A percentile compares a stretch with the other conserved stretches of the same genome.
Evolutionary conservation across 1,140 invertebrate genomes (phyloP).

Genomic region (Adelges cooleyi): DNA sequence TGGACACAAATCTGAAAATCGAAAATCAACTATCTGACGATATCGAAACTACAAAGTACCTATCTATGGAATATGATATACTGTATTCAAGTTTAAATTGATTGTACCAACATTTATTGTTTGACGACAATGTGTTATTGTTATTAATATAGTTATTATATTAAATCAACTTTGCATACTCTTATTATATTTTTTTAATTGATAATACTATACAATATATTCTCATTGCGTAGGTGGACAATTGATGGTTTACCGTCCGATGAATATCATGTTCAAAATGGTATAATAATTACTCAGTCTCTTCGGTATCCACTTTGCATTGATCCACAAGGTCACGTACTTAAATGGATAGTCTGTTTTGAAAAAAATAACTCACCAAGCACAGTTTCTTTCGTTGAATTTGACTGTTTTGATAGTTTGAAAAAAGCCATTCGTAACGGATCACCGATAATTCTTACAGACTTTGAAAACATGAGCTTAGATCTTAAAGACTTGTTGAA

Average conservation of each 20-base stretch:
- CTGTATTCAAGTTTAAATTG: too few species aligned
- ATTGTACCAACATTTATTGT: too few species aligned
- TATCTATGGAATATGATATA: too few species aligned
- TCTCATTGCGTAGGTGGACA: neutral
- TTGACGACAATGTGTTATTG: neutral
- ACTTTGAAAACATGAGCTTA: conserved; percentile 83
- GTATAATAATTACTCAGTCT: conserved; percentile 64
- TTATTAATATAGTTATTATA: too few species aligned
- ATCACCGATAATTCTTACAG: conserved; percentile 70
- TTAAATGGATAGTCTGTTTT: conserved; percentile 75
- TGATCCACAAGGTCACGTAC: conserved; percentile 66
- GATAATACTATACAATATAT: too few species aligned
- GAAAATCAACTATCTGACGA: conserved; percentile 3
- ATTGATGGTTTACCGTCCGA: conserved; percentile 37
- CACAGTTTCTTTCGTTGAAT: conserved; percentile 67
- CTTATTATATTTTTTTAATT: too few species aligned
- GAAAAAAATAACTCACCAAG: conserved; percentile 48
- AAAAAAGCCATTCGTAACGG: conserved; percentile 82
- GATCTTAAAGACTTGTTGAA: conserved; percentile 76
- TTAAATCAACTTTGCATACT: too few species aligned
- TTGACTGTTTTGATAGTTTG: conserved; percentile 70
- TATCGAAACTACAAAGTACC: too few species aligned
- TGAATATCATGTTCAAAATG: conserved; percentile 84
- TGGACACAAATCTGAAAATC: conserved; percentile 35
- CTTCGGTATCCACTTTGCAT: conserved; percentile 78